These are phyloP conservation scores for Heliconius melpomene DNA, from an alignment of 1,140 invertebrate genomes.

Conservation along the genomic window DNA sequence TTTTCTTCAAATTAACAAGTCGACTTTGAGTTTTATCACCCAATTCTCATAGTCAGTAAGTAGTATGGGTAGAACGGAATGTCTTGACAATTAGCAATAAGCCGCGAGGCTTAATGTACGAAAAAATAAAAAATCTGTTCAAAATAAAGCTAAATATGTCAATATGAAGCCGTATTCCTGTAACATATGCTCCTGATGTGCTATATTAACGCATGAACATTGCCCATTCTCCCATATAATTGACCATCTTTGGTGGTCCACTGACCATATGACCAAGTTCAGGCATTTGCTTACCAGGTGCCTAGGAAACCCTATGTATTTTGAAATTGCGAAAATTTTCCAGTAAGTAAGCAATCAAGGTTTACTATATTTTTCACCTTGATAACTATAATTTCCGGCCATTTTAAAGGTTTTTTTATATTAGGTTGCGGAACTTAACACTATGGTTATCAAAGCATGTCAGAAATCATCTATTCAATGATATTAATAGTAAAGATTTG, in stretches of 20 bases:
- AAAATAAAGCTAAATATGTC: neutral
- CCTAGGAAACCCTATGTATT: conserved; percentile 39
- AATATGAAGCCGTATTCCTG: conserved; percentile 22
- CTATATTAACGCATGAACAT: conserved; percentile 35
- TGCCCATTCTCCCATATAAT: conserved; percentile 61
- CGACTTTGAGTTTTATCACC: no score
- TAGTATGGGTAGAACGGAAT: neutral
- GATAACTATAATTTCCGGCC: neutral
- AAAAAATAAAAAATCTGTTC: neutral
- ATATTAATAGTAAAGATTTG: no score
- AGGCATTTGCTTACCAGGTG: conserved; percentile 25
- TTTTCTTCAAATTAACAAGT: no score
- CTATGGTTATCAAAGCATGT: neutral
- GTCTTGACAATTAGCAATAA: no score
- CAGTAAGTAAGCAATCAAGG: neutral
- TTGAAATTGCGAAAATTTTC: neutral
- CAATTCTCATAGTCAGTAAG: neutral
- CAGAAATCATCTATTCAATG: neutral
- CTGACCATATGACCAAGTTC: conserved; percentile 54
- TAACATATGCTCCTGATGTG: conserved; percentile 8
- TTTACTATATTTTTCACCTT: neutral
- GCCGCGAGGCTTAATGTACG: no score
- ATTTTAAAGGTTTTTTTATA: neutral
- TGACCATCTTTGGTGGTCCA: conserved; percentile 57
- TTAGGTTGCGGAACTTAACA: neutral